phyloP scores from a whole-genome alignment of 2,888 invertebrate species.

The Meiosimyza platycephala region DNA sequence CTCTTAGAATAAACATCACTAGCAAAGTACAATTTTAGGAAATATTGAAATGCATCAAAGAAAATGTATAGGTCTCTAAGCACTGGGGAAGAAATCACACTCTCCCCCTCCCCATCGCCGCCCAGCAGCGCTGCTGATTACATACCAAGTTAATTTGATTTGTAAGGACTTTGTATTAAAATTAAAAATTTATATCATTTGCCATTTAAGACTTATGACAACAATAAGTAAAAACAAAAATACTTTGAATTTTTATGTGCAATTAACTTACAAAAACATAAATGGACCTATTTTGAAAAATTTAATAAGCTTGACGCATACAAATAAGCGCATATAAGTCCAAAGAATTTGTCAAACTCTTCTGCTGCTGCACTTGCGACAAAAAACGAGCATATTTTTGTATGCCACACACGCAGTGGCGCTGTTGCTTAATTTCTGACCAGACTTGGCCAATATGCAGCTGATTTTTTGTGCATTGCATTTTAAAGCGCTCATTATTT shows the following conservation, averaged over 20 bases:
- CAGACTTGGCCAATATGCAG: slow-evolving; percentile 2
- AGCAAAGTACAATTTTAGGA: too few species aligned
- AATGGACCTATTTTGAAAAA: neutral
- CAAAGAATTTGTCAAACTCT: slow-evolving; percentile 32
- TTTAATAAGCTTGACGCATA: slow-evolving; percentile 29
- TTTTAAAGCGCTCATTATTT: slow-evolving; percentile 58
- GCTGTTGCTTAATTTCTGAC: slow-evolving; percentile 11
- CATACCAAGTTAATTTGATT: too few species aligned
- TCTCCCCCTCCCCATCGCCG: too few species aligned
- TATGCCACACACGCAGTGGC: slow-evolving; percentile 25
- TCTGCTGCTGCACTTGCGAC: neutral
- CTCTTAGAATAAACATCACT: too few species aligned
- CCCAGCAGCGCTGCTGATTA: too few species aligned
- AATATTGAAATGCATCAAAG: too few species aligned
- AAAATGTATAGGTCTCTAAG: too few species aligned
- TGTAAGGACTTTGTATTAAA: too few species aligned
- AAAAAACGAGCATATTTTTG: neutral
- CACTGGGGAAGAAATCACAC: too few species aligned
- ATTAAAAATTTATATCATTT: too few species aligned
- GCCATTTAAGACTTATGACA: too few species aligned
- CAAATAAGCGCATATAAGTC: slow-evolving; percentile 1
- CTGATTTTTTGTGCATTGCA: neutral
- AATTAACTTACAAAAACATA: slow-evolving; percentile 21
- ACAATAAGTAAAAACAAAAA: neutral
- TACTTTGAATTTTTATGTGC: neutral